Base-by-base conservation (phyloP, 2,113 vertebrate species). In the Glaucomys volans region DNA sequence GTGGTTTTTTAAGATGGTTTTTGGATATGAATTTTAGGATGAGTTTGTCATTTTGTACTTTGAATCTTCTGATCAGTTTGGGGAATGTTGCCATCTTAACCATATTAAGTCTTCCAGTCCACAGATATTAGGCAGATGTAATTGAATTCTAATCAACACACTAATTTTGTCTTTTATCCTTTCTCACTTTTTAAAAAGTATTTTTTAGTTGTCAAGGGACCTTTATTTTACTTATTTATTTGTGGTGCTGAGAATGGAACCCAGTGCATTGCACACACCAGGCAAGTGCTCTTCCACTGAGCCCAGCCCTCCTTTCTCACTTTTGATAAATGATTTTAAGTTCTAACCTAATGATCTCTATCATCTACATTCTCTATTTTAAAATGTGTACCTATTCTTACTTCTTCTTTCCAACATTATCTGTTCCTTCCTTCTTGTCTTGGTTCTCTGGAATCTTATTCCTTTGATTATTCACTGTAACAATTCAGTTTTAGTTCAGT, bases 21-120 rank as follows among this genome's bases (percentile, higher is more conserved):
- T 94, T 62, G 30, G 28, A 81, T 69, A 52, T 77, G 67, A 77
- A 79, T 91, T 79, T 95, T 96, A 95, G 52, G 18, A 87, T 72
- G 40, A 79, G 20, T 24, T 79, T 87, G 62, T 95, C 18, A 62
- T 2, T 66, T 66, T 93, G 71, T 95, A 24, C 52, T 74, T 91
- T 88, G 57, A 77, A 44, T 71, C 17, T 96, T 2, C 76, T 69
- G 67, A 69, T 50, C 14, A 75, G 0, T 66, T 75, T 81, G 22
- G 3, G 30, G 4, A 77, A 2, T 90, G 57, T 47, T 95, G 30
- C 28, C 72, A 59, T 92, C 54, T 54, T 54, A 54, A 54, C 54
- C 8, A 57, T 57, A 24, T 86, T 76, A 42, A 77, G 32, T 67
- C 37, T 94, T 87, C 66, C 26, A 47, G 8, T 72, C 22, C 12